Evolutionary conservation across 2,113 vertebrate species (phyloP).

Genomic region (Cricetomys ansorgei): DNA sequence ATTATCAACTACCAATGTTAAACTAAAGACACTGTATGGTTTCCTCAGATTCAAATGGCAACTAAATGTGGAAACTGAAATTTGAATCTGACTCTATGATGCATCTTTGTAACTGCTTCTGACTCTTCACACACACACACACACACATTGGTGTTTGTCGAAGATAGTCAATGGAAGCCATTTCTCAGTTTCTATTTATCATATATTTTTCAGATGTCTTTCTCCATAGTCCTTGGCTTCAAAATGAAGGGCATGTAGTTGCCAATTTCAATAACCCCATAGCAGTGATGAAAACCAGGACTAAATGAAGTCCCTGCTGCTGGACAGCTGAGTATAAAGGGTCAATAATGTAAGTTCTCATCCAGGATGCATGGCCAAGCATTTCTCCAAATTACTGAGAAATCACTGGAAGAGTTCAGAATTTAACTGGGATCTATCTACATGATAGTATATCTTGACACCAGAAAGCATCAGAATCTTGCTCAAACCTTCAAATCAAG

Average conservation of each 20-base stretch:
- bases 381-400: neutral
- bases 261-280: neutral
- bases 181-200: neutral
- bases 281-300: neutral
- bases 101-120: neutral
- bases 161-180: neutral
- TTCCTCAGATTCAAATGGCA: neutral
- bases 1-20: neutral
- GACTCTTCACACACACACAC: neutral
- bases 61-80: neutral
- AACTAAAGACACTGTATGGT: neutral
- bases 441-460: neutral
- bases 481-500: neutral
- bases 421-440: neutral
- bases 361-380: neutral
- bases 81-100: constrained; percentile 6
- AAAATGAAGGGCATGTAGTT: neutral
- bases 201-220: neutral
- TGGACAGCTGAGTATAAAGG: neutral
- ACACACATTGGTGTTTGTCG: neutral
- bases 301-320: neutral
- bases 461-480: neutral
- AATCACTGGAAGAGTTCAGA: neutral
- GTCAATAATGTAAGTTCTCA: neutral
- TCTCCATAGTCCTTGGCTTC: neutral